These are phyloP conservation scores for Xanthorhoe designata DNA, from an alignment of 2,888 invertebrate genomes.

Conservation along the genomic window DNA sequence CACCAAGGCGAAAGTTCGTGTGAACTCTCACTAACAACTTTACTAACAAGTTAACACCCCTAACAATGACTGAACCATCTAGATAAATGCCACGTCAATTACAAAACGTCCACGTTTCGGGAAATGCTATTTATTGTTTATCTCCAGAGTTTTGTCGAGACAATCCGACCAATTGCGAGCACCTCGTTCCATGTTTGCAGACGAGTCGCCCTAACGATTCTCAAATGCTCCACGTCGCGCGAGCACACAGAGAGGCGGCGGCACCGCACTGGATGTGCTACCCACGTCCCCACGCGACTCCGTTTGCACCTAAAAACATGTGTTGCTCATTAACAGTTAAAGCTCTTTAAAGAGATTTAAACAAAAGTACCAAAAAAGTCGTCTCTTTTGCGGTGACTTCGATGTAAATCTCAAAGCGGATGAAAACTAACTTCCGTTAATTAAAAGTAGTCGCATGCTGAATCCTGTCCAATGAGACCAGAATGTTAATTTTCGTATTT, in stretches of 20 bases:
- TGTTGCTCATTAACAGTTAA: conserved; percentile 77
- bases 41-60: conserved; percentile 81
- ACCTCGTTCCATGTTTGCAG: conserved; percentile 75
- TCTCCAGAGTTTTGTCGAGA: conserved; percentile 74
- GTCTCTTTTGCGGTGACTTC: conserved; percentile 79
- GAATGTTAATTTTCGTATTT: conserved; percentile 72
- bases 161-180: conserved; percentile 77
- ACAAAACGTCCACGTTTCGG: conserved; percentile 81
- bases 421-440: conserved; percentile 73
- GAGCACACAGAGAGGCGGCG: conserved; percentile 72
- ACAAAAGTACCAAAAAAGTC: conserved; percentile 78
- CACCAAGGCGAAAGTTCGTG: conserved; percentile 75
- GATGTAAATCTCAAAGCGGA: conserved; percentile 75
- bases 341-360: conserved; percentile 80
- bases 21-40: conserved; percentile 80
- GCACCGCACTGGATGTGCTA: no score
- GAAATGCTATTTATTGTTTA: conserved; percentile 79
- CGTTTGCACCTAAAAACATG: conserved; percentile 25
- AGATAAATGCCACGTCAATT: conserved; percentile 81
- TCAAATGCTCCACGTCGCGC: conserved; percentile 81
- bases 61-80: conserved; percentile 84
- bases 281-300: no score
- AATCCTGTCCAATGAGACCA: conserved; percentile 66
- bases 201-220: conserved; percentile 82
- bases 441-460: conserved; percentile 72